These are phyloP conservation scores for Cathartes aura DNA, from an alignment of 2,113 vertebrate genomes.

Conservation along the genomic window DNA sequence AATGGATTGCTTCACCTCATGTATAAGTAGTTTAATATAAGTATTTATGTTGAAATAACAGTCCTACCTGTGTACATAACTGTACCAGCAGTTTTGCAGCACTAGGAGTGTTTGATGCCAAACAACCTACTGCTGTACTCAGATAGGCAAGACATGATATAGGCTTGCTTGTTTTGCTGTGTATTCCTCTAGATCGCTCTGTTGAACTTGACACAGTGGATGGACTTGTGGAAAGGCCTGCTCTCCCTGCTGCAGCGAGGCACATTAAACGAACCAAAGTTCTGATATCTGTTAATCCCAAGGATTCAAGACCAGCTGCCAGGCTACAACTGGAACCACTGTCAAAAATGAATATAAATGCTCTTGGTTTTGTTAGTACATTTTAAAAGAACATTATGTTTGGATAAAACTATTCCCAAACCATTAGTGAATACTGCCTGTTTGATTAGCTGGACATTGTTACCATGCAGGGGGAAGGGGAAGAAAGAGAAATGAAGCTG, in stretches of 20 bases:
- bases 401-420: not conserved
- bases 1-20: not conserved
- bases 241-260: conserved; percentile 92
- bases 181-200: conserved; percentile 85
- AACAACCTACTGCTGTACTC: conserved; percentile 95
- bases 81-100: conserved; percentile 96
- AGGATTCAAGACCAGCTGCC: conserved; percentile 95
- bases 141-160: conserved; percentile 97
- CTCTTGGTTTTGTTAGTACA: not conserved
- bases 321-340: conserved; percentile 98
- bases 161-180: conserved; percentile 91
- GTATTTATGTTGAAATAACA: not conserved
- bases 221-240: conserved; percentile 91
- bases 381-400: not conserved
- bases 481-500: not conserved
- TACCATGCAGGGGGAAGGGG: not conserved
- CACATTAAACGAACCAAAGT: conserved; percentile 96
- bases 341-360: not conserved
- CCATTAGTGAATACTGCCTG: not conserved
- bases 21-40: not conserved
- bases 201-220: conserved; percentile 54
- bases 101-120: conserved; percentile 93
- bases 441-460: not conserved
- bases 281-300: conserved; percentile 94
- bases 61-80: conserved; percentile 91